A percentile compares a stretch with the other conserved stretches of the same genome.
These are phyloP conservation scores for Lithobates sylvaticus DNA, from an alignment of 2,797 vertebrate species.

Conservation along the genomic window DNA sequence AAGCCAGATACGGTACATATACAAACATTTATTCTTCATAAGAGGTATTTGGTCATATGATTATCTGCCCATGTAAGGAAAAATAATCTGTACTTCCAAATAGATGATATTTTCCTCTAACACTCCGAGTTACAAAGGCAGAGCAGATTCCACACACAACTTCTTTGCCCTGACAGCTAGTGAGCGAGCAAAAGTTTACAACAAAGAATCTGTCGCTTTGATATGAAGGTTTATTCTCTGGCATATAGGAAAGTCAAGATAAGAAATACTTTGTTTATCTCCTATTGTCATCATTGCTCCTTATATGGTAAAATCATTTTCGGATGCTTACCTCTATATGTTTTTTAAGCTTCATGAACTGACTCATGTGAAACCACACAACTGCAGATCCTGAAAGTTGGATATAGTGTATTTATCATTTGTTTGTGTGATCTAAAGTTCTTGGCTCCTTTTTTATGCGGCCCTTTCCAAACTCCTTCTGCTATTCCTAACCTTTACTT, in stretches of 20 bases:
- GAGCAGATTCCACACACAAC: neutral
- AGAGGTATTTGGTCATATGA: neutral
- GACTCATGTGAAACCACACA: constrained; percentile 69
- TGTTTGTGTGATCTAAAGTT: constrained; percentile 72
- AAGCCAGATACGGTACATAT: neutral
- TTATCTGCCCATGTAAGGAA: neutral
- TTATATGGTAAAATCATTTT: constrained; percentile 49
- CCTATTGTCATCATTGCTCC: constrained; percentile 42
- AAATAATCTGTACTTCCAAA: neutral
- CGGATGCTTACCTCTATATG: constrained; percentile 51
- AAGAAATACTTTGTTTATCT: constrained; percentile 39
- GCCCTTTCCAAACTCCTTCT: constrained; percentile 64
- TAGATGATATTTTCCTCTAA: constrained; percentile 4
- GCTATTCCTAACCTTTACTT: constrained; percentile 63
- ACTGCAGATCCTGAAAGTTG: constrained; percentile 70
- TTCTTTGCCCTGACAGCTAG: constrained; percentile 11
- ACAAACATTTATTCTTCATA: neutral
- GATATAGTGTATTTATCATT: constrained; percentile 71
- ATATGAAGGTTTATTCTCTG: constrained; percentile 12
- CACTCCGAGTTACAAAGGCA: neutral
- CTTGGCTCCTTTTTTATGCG: constrained; percentile 69
- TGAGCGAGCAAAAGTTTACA: constrained; percentile 22
- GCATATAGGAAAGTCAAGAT: constrained; percentile 32
- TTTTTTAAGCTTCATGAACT: constrained; percentile 65
- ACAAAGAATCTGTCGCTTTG: constrained; percentile 20